Percentiles rank a stretch among this genome's conserved stretches.
Conservation (phyloP, 2,888 invertebrate genomes). For the Gymnocheta viridis region DNA sequence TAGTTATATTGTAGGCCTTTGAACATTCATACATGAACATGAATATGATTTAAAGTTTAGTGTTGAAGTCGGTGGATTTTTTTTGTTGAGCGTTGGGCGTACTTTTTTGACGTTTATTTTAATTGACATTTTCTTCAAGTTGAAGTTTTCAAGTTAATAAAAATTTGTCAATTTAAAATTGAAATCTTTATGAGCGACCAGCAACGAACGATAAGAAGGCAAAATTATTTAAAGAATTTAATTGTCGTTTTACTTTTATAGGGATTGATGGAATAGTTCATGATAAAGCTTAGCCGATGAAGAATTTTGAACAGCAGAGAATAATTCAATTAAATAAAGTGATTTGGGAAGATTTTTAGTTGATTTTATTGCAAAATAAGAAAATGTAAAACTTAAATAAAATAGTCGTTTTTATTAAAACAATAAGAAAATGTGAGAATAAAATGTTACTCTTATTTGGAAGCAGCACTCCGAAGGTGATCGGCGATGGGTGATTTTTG, state of each 20-base stretch:
- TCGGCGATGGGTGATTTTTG: no score
- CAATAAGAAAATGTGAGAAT: not conserved
- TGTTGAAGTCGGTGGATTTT: slow-evolving; percentile 50
- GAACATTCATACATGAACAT: not conserved
- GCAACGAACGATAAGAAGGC: not conserved
- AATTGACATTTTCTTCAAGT: slow-evolving; percentile 65
- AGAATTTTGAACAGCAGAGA: not conserved
- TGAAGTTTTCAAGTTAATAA: slow-evolving; percentile 69
- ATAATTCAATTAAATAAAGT: slow-evolving; percentile 57
- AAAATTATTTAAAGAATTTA: slow-evolving; percentile 57
- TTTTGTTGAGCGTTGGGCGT: slow-evolving; percentile 37
- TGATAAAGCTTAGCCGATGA: slow-evolving; percentile 10
- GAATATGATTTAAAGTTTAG: slow-evolving; percentile 49
- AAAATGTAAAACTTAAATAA: no score
- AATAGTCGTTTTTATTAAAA: not conserved
- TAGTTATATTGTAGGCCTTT: slow-evolving; percentile 9
- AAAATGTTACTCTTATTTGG: not conserved
- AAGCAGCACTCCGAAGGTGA: not conserved
- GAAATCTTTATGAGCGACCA: slow-evolving; percentile 68
- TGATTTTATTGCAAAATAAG: not conserved
- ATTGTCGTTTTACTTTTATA: slow-evolving; percentile 66
- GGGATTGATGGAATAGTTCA: slow-evolving; percentile 65
- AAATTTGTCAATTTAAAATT: slow-evolving; percentile 80
- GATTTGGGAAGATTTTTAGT: slow-evolving; percentile 42
- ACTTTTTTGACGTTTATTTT: slow-evolving; percentile 55